Evolutionary conservation across 92 coral and sea anemone genomes (phyloP).

Genomic region (Epizoanthus scotinus): DNA sequence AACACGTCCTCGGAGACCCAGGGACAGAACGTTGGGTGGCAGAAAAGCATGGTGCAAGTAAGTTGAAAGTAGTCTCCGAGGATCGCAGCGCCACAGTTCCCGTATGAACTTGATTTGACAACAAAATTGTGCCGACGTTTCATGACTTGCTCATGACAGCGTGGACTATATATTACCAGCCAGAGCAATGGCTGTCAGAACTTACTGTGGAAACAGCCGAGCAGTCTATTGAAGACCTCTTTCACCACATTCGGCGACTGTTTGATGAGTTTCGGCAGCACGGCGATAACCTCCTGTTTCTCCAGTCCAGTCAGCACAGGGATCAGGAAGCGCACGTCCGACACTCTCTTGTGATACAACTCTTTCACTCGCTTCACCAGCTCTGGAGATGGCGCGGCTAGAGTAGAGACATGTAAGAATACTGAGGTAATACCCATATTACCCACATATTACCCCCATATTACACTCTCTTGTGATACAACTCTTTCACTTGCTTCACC

Average conservation of each 20-base stretch:
- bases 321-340: conserved; percentile 96
- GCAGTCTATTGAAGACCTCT: conserved; percentile 93
- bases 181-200: background rate
- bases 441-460: too few relatives aligned
- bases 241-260: conserved; percentile 99
- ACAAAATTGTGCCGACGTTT: too few relatives aligned
- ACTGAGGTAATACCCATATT: too few relatives aligned
- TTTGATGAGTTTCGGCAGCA: conserved; percentile 94
- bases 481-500: conserved; percentile 92
- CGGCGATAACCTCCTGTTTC: conserved; percentile 94
- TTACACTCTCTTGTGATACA: conserved; percentile 97
- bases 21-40: too few relatives aligned
- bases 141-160: too few relatives aligned
- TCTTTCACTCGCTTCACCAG: conserved; percentile 95
- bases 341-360: conserved; percentile 95
- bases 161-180: too few relatives aligned
- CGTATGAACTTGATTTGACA: too few relatives aligned
- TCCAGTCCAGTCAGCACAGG: conserved; percentile 96
- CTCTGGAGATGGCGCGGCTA: conserved; percentile 92
- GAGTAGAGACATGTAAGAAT: background rate
- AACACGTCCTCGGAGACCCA: too few relatives aligned
- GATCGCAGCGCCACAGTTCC: too few relatives aligned
- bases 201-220: conserved; percentile 97
- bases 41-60: too few relatives aligned
- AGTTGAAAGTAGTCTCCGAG: too few relatives aligned